Evolutionary conservation across 2,888 invertebrate genomes (phyloP), one percentile per base, ranked within the genome.

Genomic region (Tenthredo mesomela): DNA sequence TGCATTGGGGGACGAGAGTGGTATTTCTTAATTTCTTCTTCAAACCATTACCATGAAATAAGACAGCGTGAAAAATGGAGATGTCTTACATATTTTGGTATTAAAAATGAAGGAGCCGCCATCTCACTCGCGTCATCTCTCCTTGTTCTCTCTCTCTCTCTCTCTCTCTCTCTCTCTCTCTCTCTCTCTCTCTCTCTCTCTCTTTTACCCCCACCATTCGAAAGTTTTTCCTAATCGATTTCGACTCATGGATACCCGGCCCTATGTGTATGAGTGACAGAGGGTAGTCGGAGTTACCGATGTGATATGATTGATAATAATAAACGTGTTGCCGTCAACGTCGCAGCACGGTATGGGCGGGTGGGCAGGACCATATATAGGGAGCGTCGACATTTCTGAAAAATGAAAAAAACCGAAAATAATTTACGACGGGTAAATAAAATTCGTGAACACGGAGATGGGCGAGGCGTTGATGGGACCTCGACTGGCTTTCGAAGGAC

Each of bases 231-330:
- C 37, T 61, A 61, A 61, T 80, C 58, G 58, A 80, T 61, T 37
- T 61, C n/a, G 33, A 40, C 29, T 47, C 43, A 40, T 80, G 84
- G 67, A 85, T 82, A 84, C 82, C 73, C 85, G 83, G 80, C 84
- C 82, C 65, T 70, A 10, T 67, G 18, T 67, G 15, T 67, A 33
- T 29, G 67, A 67, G 67, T 67, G 67, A 67, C 67, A 33, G 67
- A 54, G 71, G 71, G 77, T 54, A 54, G 47, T 77, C 50, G 50
- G 25, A 80, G 84, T 83, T 84, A 84, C 88, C 88, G 88, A 54
- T 77, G 89, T 89, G 88, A 90, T 86, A 89, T 90, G 91, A 92
- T 91, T 91, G 90, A 91, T 91, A 91, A 91, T 91, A 90, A 90
- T 89, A 89, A 88, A 88, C 87, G 87, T 86, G 86, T 87, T 82